Evolutionary conservation across 92 coral and sea anemone species (phyloP).

Genomic region (Galaxea fascicularis): DNA sequence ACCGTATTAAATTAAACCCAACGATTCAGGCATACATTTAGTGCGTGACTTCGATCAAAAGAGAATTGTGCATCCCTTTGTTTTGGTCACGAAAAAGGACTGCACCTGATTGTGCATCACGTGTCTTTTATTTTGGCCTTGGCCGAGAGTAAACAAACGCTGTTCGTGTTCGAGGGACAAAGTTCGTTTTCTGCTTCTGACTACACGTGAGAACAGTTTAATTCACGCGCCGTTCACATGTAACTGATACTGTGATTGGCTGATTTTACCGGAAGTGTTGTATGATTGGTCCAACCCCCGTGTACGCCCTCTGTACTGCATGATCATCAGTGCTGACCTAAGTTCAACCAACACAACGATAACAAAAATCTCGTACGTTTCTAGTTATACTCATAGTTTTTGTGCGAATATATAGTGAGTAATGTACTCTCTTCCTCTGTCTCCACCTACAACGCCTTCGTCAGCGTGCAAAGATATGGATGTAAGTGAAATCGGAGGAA

Average conservation of each 20-base stretch:
- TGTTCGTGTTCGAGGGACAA: constrained; percentile 68
- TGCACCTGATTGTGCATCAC: constrained; percentile 49
- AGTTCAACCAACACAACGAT: constrained; percentile 82
- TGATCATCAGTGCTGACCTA: constrained; percentile 89
- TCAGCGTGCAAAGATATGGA: constrained; percentile 84
- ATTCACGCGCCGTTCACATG: constrained; percentile 99
- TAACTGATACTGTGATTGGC: constrained; percentile 86
- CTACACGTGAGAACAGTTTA: constrained; percentile 84
- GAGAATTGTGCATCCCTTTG: background rate
- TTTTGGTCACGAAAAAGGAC: constrained; percentile 12
- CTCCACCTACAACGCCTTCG: constrained; percentile 99
- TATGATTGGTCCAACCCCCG: constrained; percentile 97
- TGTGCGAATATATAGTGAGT: constrained; percentile 13
- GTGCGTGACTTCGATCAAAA: constrained; percentile 32
- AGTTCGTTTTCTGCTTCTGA: constrained; percentile 75
- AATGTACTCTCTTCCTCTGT: constrained; percentile 95
- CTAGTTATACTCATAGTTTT: constrained; percentile 46
- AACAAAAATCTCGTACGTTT: constrained; percentile 63
- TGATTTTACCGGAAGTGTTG: constrained; percentile 32
- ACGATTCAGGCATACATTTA: background rate
- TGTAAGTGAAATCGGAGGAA: constrained; percentile 69
- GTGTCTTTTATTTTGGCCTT: constrained; percentile 62
- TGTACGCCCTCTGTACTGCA: constrained; percentile 90
- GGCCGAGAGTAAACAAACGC: constrained; percentile 74
- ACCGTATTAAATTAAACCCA: too few relatives aligned